Percentiles rank a stretch among this genome's conserved stretches.
These are phyloP conservation scores for Eulithis prunata DNA, from an alignment of 2,888 invertebrate species.

Conservation along the genomic window DNA sequence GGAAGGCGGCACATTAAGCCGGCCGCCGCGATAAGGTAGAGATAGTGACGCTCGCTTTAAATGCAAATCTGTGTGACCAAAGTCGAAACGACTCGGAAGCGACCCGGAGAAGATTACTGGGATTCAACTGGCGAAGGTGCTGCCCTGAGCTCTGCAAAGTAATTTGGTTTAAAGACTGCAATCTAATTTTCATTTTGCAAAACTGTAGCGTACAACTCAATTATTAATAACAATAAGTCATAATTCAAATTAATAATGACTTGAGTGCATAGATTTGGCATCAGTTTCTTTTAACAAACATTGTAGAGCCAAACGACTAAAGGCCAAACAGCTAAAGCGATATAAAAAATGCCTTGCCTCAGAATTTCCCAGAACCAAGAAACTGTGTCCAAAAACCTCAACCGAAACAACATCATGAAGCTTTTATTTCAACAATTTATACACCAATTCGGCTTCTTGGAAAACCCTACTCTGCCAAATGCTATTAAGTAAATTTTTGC, in stretches of 20 bases:
- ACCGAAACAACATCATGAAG: conserved; percentile 25
- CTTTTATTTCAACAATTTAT: conserved; percentile 32
- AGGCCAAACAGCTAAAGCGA: conserved; percentile 13
- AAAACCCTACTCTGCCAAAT: conserved; percentile 61
- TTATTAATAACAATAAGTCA: no score
- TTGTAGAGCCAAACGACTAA: conserved; percentile 9
- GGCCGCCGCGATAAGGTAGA: conserved; percentile 56
- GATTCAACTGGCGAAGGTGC: conserved; percentile 30
- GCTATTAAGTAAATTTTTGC: conserved; percentile 64
- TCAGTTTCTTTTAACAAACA: not conserved
- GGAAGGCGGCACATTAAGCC: conserved; percentile 49
- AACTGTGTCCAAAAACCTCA: conserved; percentile 27
- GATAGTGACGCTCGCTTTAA: conserved; percentile 58
- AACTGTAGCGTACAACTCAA: no score
- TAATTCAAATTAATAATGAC: no score
- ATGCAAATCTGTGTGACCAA: conserved; percentile 63
- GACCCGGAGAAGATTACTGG: conserved; percentile 37
- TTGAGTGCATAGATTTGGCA: no score
- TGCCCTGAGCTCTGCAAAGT: not conserved
- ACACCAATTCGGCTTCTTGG: conserved; percentile 39
- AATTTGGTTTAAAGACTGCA: not conserved
- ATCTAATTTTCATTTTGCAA: not conserved
- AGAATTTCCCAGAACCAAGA: conserved; percentile 17
- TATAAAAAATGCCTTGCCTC: conserved; percentile 18
- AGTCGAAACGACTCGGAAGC: conserved; percentile 46